Percentiles rank a stretch among this genome's conserved stretches.
Conservation (phyloP, 2,113 vertebrate species). For the Myrmecophaga tridactyla region DNA sequence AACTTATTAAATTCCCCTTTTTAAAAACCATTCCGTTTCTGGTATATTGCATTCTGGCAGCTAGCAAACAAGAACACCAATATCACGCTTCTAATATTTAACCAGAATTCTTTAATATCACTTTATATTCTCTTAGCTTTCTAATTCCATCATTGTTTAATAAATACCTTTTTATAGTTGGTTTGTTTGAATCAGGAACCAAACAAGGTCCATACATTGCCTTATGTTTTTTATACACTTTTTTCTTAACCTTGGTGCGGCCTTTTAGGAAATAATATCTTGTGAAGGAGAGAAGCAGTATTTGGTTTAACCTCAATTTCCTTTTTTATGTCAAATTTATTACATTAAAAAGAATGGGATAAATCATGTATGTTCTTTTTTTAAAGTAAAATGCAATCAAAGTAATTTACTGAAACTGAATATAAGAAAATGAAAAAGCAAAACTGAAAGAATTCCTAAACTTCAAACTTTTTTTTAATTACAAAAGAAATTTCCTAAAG, state of each 20-base stretch:
- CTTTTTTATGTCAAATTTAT: not conserved
- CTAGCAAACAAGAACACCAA: too few relatives aligned
- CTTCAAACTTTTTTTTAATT: not conserved
- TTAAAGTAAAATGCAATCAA: constrained; percentile 6
- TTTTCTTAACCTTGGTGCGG: not conserved
- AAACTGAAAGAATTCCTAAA: not conserved
- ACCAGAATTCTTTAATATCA: not conserved
- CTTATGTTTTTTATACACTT: not conserved
- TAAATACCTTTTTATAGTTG: not conserved
- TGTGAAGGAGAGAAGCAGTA: not conserved
- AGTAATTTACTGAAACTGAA: not conserved
- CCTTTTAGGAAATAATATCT: not conserved
- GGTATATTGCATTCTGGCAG: too few relatives aligned
- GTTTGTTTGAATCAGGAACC: not conserved
- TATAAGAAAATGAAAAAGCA: not conserved
- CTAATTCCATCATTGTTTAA: not conserved
- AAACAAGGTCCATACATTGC: not conserved
- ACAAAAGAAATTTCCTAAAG: not conserved
- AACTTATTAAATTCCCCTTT: too few relatives aligned
- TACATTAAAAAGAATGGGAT: not conserved
- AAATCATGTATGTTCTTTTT: not conserved
- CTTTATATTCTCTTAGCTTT: not conserved
- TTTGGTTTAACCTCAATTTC: not conserved
- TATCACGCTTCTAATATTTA: not conserved
- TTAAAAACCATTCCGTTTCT: too few relatives aligned